Conservation (phyloP, 2,113 vertebrate species). For the Megaceryle maxima region DNA sequence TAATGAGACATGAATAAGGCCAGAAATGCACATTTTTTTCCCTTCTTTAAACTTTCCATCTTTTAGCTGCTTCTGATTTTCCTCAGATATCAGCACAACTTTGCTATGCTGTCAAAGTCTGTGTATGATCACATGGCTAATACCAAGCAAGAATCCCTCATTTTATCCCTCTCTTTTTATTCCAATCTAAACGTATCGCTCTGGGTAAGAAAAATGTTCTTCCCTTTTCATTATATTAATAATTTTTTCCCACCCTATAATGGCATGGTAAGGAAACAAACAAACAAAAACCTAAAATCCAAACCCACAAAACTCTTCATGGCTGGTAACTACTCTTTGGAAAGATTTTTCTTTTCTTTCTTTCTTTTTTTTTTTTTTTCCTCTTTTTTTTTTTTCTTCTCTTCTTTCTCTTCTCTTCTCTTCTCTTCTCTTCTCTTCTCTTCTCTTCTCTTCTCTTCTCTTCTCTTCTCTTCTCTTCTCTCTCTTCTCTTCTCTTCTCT, state of each 20-base stretch:
- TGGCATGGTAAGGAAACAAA: background rate
- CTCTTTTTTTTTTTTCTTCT: too few species aligned
- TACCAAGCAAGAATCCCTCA: background rate
- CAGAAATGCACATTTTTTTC: slow-evolving; percentile 23
- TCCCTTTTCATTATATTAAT: background rate
- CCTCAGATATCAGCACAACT: slow-evolving; percentile 34
- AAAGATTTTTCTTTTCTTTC: background rate
- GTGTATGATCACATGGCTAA: background rate
- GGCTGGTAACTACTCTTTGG: background rate
- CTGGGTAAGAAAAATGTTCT: background rate
- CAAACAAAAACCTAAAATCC: background rate
- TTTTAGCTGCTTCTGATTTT: slow-evolving; percentile 6
- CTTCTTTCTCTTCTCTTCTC: too few species aligned
- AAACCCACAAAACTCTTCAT: background rate
- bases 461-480: too few species aligned
- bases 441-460: too few species aligned
- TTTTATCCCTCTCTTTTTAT: background rate
- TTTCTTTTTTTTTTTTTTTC: too few species aligned
- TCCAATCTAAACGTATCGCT: background rate
- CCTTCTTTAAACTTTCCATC: slow-evolving; percentile 32
- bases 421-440: too few species aligned
- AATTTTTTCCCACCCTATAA: background rate
- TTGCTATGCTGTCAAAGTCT: background rate
- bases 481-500: too few species aligned
- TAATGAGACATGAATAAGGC: slow-evolving; percentile 51